Evolutionary conservation across 1,140 invertebrate genomes (phyloP).

Genomic region (Plectrocnemia conspersa): DNA sequence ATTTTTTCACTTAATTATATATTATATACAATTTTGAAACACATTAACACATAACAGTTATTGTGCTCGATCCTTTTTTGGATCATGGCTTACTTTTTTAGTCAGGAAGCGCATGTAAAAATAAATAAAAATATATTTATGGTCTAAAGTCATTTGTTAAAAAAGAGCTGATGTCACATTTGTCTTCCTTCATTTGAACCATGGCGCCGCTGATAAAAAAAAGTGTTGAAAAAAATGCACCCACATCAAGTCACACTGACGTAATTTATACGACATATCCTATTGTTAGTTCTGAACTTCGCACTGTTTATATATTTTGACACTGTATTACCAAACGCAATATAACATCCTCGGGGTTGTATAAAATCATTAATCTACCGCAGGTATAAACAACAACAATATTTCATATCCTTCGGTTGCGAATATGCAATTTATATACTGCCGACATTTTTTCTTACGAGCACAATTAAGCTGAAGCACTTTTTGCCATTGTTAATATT

Average conservation of each 20-base stretch:
- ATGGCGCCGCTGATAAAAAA: slow-evolving; percentile 9
- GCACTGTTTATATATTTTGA: slow-evolving; percentile 24
- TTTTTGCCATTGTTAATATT: no score
- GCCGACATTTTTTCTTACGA: slow-evolving; percentile 9
- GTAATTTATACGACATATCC: neutral
- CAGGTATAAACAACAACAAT: slow-evolving; percentile 12
- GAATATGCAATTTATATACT: slow-evolving; percentile 18
- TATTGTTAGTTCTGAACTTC: slow-evolving; percentile 6
- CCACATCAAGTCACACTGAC: slow-evolving; percentile 2
- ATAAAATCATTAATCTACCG: slow-evolving; percentile 26
- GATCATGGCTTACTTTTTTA: no score
- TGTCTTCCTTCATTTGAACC: neutral
- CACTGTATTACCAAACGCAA: slow-evolving; percentile 21
- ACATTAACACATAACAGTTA: no score
- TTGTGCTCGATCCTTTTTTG: no score
- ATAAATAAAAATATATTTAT: neutral
- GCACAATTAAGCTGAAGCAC: neutral
- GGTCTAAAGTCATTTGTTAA: slow-evolving; percentile 1
- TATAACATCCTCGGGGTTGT: slow-evolving; percentile 20
- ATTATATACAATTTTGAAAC: neutral
- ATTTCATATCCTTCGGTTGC: slow-evolving; percentile 17
- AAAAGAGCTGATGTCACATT: slow-evolving; percentile 1
- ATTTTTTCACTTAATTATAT: no score
- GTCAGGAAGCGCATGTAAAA: neutral
- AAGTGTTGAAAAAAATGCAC: slow-evolving; percentile 1